Evolutionary conservation across 2,888 invertebrate genomes (phyloP), one percentile per base, ranked within the genome.

Genomic region (Drosophila robusta): DNA sequence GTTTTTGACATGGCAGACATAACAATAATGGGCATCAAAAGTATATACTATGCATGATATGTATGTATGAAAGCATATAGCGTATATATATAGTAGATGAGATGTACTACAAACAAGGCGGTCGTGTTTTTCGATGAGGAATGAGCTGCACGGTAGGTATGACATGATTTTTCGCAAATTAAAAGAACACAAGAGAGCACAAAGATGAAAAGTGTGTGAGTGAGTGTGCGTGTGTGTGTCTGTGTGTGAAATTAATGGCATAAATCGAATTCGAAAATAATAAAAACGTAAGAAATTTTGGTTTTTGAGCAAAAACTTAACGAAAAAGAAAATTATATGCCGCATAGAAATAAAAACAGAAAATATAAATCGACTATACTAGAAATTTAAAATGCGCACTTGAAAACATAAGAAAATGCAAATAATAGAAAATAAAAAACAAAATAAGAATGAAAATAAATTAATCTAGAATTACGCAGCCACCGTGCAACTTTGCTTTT

Each of bases 401-500:
- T 70, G 44, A 44, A 32, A 55, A 74, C 36, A 68, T 29, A 75
- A 54, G 44, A 41, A 75, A 72, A 75, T 45, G 26, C 55, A 66
- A 77, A 66, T 32, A 70, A 73, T 56, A 52, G 36, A 60, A 60
- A 57, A 38, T 39, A 22, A 51, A 61, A 64, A 42, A 11, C 54
- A 44, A 55, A 47, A 36, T 42, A 62, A 22, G 14, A 51, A 29
- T 38, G 12, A 29, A 41, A 12, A 50, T 49, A 68, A 61, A 57
- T 54, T 14, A 52, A 46, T 49, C 55, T 55, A 50, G 50, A 65
- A 69, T 51, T 88, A 78, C 81, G 87, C 90, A 91, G 91, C 90
- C 91, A 91, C 91, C 90, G 90, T 90, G 91, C 91, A 90, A 90
- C 83, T 84, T 80, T 62, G 50, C 14, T 34, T 54, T 18, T 12